phyloP scores from a whole-genome alignment of 2,797 vertebrate genomes.

The Tiaroga cobitis region DNA sequence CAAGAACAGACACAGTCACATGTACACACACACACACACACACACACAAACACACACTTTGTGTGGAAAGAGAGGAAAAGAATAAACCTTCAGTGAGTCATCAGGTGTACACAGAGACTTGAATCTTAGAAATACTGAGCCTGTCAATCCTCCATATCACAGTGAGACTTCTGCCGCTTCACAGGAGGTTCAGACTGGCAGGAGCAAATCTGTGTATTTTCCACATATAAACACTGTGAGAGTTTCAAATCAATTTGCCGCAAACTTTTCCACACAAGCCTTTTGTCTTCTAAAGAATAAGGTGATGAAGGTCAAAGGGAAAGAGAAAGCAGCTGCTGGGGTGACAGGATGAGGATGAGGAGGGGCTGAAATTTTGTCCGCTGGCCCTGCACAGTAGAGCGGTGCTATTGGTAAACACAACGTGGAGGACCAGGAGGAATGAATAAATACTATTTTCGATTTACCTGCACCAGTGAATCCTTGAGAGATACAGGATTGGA shows the following conservation, averaged over 20 bases:
- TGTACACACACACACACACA: background rate
- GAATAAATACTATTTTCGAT: constrained; percentile 61
- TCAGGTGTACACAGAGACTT: constrained; percentile 42
- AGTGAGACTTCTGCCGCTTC: constrained; percentile 21
- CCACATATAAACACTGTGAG: constrained; percentile 25
- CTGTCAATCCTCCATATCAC: constrained; percentile 42
- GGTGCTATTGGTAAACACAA: constrained; percentile 48
- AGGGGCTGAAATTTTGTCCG: background rate
- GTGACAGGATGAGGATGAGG: background rate
- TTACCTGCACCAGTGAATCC: constrained; percentile 56
- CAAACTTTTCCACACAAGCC: constrained; percentile 9
- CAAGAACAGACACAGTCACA: constrained; percentile 28
- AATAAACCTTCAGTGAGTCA: constrained; percentile 47
- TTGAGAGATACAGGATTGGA: constrained; percentile 50
- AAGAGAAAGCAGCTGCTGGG: background rate
- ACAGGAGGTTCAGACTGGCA: background rate
- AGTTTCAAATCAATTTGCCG: constrained; percentile 54
- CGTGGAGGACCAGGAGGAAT: constrained; percentile 34
- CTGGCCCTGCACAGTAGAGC: constrained; percentile 7
- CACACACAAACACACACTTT: background rate
- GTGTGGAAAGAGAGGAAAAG: constrained; percentile 15
- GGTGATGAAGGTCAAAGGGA: constrained; percentile 27
- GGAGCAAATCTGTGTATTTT: constrained; percentile 32
- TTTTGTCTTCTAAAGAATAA: background rate
- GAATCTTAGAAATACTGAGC: constrained; percentile 31